These are phyloP conservation scores for Xiphophorus maculatus DNA, from an alignment of 2,113 vertebrate genomes.

Conservation along the genomic window DNA sequence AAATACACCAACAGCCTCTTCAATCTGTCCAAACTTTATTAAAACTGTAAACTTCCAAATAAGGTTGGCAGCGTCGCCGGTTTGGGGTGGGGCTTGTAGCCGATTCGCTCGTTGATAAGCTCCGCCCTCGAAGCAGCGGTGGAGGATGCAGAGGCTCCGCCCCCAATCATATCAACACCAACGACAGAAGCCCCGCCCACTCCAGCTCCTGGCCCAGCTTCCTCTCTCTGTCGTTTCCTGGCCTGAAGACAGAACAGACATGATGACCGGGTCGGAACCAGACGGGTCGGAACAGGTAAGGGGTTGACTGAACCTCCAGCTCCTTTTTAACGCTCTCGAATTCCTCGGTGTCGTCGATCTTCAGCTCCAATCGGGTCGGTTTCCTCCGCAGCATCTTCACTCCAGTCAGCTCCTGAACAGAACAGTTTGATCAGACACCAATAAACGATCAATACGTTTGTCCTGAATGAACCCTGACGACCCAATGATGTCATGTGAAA, in stretches of 20 bases:
- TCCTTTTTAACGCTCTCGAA: conserved; percentile 94
- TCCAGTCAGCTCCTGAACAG: neutral
- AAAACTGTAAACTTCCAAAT: conserved; percentile 90
- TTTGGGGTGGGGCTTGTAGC: conserved; percentile 94
- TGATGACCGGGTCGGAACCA: neutral
- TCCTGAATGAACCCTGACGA: neutral
- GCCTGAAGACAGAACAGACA: conserved; percentile 70
- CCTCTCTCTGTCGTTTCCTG: conserved; percentile 91
- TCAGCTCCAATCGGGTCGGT: conserved; percentile 93
- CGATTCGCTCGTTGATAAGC: conserved; percentile 92
- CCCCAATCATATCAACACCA: conserved; percentile 81
- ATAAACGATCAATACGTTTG: neutral
- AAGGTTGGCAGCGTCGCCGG: conserved; percentile 87
- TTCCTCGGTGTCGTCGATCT: conserved; percentile 94
- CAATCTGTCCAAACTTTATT: conserved; percentile 6
- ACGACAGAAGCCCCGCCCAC: conserved; percentile 71
- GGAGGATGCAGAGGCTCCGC: conserved; percentile 73
- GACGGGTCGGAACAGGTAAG: neutral
- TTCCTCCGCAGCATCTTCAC: conserved; percentile 89
- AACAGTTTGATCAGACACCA: neutral
- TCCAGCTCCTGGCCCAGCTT: conserved; percentile 84
- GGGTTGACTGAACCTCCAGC: conserved; percentile 82
- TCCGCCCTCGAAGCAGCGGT: conserved; percentile 85
- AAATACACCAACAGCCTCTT: neutral
- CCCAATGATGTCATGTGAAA: neutral